A percentile compares a stretch with the other conserved stretches of the same genome.
These are phyloP conservation scores for Scophthalmus maximus DNA, from an alignment of 2,113 vertebrate genomes.

Conservation along the genomic window DNA sequence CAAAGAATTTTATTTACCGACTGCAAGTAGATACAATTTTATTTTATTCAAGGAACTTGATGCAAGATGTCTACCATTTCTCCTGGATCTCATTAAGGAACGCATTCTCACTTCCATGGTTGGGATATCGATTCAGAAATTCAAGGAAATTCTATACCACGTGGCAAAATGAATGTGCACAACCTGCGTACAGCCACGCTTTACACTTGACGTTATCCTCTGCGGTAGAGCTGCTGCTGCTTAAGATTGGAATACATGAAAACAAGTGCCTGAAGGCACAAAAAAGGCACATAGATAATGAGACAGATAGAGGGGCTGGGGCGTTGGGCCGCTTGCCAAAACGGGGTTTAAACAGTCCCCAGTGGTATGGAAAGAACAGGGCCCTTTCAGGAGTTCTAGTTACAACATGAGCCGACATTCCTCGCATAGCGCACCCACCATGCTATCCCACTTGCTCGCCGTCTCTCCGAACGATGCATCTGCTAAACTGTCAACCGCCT, in stretches of 20 bases:
- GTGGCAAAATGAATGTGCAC: neutral
- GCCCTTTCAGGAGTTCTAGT: conserved; percentile 80
- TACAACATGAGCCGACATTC: conserved; percentile 83
- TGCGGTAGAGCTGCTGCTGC: neutral
- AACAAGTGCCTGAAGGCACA: conserved; percentile 48
- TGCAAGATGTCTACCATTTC: too few species aligned
- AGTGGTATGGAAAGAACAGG: conserved; percentile 62
- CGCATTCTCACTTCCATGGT: neutral
- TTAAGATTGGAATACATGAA: conserved; percentile 12
- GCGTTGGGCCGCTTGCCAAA: conserved; percentile 61
- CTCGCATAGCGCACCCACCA: conserved; percentile 81
- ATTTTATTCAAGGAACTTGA: neutral
- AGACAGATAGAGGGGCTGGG: conserved; percentile 55
- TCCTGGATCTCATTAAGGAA: neutral
- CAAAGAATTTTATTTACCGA: neutral
- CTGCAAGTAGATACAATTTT: neutral
- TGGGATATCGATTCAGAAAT: too few species aligned
- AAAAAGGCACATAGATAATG: conserved; percentile 47
- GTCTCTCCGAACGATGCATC: conserved; percentile 7
- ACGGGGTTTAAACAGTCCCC: conserved; percentile 67
- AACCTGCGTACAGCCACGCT: neutral
- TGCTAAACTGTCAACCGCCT: conserved; percentile 23
- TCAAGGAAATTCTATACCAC: too few species aligned
- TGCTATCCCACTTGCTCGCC: conserved; percentile 54
- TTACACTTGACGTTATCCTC: neutral